A percentile compares a stretch with the other conserved stretches of the same genome.
Evolutionary conservation across 2,888 invertebrate genomes (phyloP).

Genomic region (Taenaris catops): DNA sequence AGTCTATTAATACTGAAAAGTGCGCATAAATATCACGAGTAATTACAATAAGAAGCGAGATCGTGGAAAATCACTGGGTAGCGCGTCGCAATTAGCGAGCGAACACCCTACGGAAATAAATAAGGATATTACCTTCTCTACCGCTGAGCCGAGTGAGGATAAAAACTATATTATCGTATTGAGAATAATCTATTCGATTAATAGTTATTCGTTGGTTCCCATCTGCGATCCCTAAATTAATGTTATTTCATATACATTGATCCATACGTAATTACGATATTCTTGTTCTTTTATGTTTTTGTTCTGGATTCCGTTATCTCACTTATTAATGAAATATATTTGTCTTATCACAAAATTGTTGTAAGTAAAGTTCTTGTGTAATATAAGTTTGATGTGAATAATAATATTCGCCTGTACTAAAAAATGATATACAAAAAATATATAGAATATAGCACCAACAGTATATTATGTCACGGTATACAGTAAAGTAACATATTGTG

Average conservation of each 20-base stretch:
- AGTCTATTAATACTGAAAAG: slow-evolving; percentile 29
- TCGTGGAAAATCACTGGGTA: slow-evolving; percentile 70
- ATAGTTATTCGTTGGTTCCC: slow-evolving; percentile 16
- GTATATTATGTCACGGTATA: too few relatives aligned
- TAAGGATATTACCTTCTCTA: slow-evolving; percentile 61
- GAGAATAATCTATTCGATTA: slow-evolving; percentile 26
- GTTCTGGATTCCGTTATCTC: too few relatives aligned
- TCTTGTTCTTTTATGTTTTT: slow-evolving; percentile 2
- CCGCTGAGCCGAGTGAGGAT: slow-evolving; percentile 44
- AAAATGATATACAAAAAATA: too few relatives aligned
- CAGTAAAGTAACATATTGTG: too few relatives aligned
- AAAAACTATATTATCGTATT: slow-evolving; percentile 57
- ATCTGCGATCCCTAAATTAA: slow-evolving; percentile 10
- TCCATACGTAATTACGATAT: not conserved
- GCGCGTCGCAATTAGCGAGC: slow-evolving; percentile 67
- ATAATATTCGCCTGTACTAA: too few relatives aligned
- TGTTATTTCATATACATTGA: slow-evolving; percentile 1
- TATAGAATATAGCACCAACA: too few relatives aligned
- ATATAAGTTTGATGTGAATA: too few relatives aligned
- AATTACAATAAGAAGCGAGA: slow-evolving; percentile 39
- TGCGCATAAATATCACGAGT: slow-evolving; percentile 33
- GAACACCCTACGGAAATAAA: slow-evolving; percentile 74
- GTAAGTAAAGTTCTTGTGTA: too few relatives aligned
- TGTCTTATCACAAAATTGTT: too few relatives aligned
- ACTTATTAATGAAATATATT: too few relatives aligned